Percentiles rank a stretch among this genome's conserved stretches.
phyloP scores from a whole-genome alignment of 2,888 invertebrate species.

The Pachydiplax longipennis region DNA sequence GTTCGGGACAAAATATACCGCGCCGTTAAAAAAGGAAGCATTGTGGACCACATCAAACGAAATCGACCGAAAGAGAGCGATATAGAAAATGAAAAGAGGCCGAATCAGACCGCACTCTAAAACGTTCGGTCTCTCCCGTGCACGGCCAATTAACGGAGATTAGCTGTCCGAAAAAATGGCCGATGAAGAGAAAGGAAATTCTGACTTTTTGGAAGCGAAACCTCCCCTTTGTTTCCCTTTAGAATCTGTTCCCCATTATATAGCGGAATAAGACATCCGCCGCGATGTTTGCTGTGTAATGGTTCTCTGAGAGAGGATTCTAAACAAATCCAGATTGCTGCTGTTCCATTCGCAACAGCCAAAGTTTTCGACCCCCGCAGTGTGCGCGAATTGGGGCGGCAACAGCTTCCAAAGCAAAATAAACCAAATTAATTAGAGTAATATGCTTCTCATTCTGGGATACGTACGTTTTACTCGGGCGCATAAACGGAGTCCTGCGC shows the following conservation, averaged over 20 bases:
- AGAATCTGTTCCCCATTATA: not conserved
- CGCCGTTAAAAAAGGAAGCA: not conserved
- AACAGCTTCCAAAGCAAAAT: too few relatives aligned
- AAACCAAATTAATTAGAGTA: too few relatives aligned
- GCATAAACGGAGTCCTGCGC: too few relatives aligned
- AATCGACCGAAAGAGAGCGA: not conserved
- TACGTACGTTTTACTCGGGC: too few relatives aligned
- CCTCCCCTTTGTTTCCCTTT: not conserved
- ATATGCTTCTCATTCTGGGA: too few relatives aligned
- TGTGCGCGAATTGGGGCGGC: too few relatives aligned
- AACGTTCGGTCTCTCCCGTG: not conserved
- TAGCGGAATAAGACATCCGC: not conserved
- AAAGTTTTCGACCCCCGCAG: not conserved
- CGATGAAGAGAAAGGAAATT: not conserved
- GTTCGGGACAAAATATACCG: not conserved
- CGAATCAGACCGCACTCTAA: not conserved
- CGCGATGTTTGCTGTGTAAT: not conserved
- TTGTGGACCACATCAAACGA: conserved; percentile 32
- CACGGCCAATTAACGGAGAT: not conserved
- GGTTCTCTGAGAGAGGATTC: not conserved
- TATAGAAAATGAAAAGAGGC: not conserved
- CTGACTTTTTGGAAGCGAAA: not conserved
- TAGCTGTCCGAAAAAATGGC: not conserved
- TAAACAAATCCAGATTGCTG: not conserved
- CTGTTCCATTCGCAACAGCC: not conserved